Percentiles rank a stretch among this genome's conserved stretches.
Evolutionary conservation across 2,113 vertebrate genomes (phyloP).

Genomic region (Chunga burmeisteri): DNA sequence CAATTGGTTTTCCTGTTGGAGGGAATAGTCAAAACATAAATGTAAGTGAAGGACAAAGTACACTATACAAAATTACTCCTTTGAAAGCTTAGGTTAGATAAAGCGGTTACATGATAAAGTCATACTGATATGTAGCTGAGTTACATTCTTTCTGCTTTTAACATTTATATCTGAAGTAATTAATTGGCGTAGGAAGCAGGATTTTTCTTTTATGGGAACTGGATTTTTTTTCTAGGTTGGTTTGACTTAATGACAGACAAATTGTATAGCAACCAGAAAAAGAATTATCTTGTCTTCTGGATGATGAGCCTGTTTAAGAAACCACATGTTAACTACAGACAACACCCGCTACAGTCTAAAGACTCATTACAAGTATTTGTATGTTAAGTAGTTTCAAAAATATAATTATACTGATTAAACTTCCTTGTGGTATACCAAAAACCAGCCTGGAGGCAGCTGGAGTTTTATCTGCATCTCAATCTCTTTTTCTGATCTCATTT

Average conservation of each 20-base stretch:
- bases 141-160: background rate
- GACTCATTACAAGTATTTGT: slow-evolving; percentile 41
- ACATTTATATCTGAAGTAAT: background rate
- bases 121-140: background rate
- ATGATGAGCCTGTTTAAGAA: slow-evolving; percentile 30
- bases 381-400: slow-evolving; percentile 35
- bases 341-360: background rate
- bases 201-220: background rate
- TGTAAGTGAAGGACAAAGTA: slow-evolving; percentile 76
- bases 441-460: slow-evolving; percentile 15
- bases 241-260: slow-evolving; percentile 48
- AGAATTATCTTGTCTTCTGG: slow-evolving; percentile 35
- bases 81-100: background rate
- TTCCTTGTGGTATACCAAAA: slow-evolving; percentile 41
- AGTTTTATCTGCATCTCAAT: slow-evolving; percentile 17
- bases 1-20: slow-evolving; percentile 91
- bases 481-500: slow-evolving; percentile 19
- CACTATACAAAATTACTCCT: background rate
- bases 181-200: background rate
- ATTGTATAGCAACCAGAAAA: slow-evolving; percentile 38
- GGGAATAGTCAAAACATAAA: slow-evolving; percentile 73
- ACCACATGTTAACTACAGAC: slow-evolving; percentile 16
- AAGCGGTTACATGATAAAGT: background rate
- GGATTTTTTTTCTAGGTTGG: background rate
- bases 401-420: slow-evolving; percentile 46